phyloP scores from a whole-genome alignment of 2,797 vertebrate genomes.

The Neosilurus mollespiculum region DNA sequence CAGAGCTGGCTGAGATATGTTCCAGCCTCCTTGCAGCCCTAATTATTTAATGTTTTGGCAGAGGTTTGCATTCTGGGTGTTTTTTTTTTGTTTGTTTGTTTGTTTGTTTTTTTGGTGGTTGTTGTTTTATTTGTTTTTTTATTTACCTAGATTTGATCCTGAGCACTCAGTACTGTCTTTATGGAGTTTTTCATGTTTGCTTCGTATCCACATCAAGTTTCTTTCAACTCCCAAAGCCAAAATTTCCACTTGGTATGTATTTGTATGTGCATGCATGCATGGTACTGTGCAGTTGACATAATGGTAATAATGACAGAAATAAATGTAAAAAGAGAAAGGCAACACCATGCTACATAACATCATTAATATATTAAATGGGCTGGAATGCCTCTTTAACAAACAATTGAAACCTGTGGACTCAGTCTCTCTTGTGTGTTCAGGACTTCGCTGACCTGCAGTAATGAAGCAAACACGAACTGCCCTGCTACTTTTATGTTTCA shows the following conservation, averaged over 20 bases:
- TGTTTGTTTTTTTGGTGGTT: background rate
- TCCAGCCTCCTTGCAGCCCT: too few species aligned
- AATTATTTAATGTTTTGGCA: too few species aligned
- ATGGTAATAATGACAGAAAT: background rate
- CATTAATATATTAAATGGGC: background rate
- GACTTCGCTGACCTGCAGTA: slow-evolving; percentile 9
- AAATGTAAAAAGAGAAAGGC: background rate
- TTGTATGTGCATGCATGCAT: background rate
- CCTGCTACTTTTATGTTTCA: slow-evolving; percentile 22
- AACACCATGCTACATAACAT: background rate
- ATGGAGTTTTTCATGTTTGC: background rate
- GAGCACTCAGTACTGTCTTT: background rate
- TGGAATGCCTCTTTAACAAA: background rate
- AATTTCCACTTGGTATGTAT: background rate
- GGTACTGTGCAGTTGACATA: background rate
- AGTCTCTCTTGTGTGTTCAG: background rate
- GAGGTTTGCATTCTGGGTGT: too few species aligned
- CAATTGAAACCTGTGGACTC: slow-evolving; percentile 11
- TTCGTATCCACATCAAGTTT: background rate
- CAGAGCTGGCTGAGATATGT: too few species aligned
- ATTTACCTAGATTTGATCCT: background rate
- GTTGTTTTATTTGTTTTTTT: background rate
- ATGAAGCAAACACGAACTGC: slow-evolving; percentile 39
- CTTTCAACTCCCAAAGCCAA: background rate
- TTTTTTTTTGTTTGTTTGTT: background rate